A percentile compares a stretch with the other conserved stretches of the same genome.
phyloP scores from a whole-genome alignment of 2,113 vertebrate genomes.

The Cynopterus brachyotis region DNA sequence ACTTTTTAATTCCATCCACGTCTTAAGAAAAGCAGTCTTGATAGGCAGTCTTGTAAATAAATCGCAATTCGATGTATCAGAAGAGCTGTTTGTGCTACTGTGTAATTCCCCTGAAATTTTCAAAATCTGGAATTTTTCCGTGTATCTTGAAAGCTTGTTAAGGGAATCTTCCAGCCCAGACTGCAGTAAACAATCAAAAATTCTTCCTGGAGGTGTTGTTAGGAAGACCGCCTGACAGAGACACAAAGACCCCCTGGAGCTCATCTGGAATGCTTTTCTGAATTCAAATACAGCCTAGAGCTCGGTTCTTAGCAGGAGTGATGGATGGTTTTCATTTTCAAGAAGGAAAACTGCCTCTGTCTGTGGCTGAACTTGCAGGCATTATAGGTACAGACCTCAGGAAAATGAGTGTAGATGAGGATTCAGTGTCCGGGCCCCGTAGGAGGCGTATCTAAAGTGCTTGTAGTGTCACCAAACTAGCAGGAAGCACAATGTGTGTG shows the following conservation, averaged over 20 bases:
- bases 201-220: constrained; percentile 74
- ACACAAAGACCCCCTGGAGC: constrained; percentile 42
- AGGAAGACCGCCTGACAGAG: constrained; percentile 72
- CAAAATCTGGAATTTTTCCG: constrained; percentile 65
- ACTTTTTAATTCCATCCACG: background rate
- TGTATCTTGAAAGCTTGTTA: constrained; percentile 73
- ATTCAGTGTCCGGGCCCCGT: background rate
- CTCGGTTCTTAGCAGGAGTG: constrained; percentile 17
- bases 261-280: constrained; percentile 60
- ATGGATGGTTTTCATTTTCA: constrained; percentile 31
- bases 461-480: background rate
- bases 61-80: constrained; percentile 68
- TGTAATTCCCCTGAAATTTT: constrained; percentile 76
- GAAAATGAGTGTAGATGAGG: background rate
- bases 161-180: constrained; percentile 71
- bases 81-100: constrained; percentile 69
- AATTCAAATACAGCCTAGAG: constrained; percentile 19
- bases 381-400: background rate
- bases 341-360: constrained; percentile 27
- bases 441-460: no score
- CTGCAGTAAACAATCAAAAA: constrained; percentile 73
- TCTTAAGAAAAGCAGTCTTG: constrained; percentile 5
- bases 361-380: background rate
- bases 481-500: fast-evolving
- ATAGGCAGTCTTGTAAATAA: constrained; percentile 38